Evolutionary conservation across 2,888 invertebrate species (phyloP), one percentile per base, ranked within the genome.

Genomic region (Allygus modestus): DNA sequence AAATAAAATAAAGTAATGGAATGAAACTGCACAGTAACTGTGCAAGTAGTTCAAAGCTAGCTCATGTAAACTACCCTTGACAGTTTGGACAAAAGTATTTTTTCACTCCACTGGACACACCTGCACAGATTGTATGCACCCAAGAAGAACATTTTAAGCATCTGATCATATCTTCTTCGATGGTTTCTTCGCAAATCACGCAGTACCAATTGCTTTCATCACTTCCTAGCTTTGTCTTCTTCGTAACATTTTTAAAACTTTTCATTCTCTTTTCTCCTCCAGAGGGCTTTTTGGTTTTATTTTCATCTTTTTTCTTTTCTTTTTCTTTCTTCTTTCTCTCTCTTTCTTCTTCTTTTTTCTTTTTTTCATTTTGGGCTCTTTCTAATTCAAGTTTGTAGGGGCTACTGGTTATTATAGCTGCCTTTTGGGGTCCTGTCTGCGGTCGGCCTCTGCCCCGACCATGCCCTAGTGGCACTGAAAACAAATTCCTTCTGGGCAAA

Each of bases 111-210:
- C 37, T 37, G 37, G 4, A 28, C 5, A 71, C 31, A 23, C 12
- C 5, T 71, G 26, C 26, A 9, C 15, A 15, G 20, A 15, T 15
- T 58, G 5, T 58, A 58, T 58, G 61, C 15, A 58, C 15, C 26
- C 61, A 58, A 58, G 7, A 58, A 26, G 61, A 58, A 7, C 15
- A 58, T 58, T 20, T 58, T 15, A 58, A n/a, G 31, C 26, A 71
- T 31, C 31, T 23, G 71, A 71, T 71, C 71, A 71, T 71, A 31
- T 71, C 31, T 71, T 71, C 71, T 31, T 71, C 26, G n/a, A 71
- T 31, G 31, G 26, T 71, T 4, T 71, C 26, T 71, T 71, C 71
- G 20, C 9, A 71, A 71, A 71, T 71, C 31, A 15, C 71, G 5
- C 71, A 71, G 31, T 71, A 71, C 71, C 9, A 71, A 31, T 31